phyloP scores from a whole-genome alignment of 2,113 vertebrate species.

The Tympanuchus pallidicinctus region DNA sequence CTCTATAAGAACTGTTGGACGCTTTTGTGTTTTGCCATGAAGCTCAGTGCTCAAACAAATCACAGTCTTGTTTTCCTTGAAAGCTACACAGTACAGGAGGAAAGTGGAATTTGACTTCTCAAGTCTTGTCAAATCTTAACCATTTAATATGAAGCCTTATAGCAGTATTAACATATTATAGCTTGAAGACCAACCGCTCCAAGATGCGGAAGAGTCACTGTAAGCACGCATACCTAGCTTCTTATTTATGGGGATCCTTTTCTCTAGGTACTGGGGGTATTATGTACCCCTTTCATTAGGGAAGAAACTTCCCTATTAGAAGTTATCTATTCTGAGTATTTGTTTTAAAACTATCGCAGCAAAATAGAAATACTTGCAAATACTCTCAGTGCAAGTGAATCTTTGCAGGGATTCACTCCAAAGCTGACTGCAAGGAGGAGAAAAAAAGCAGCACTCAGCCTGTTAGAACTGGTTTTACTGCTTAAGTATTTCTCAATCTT shows the following conservation, averaged over 20 bases:
- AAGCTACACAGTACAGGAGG: background rate
- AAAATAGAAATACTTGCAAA: background rate
- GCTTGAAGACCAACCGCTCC: background rate
- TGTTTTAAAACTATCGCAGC: background rate
- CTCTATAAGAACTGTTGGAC: background rate
- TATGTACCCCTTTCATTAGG: background rate
- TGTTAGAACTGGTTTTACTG: background rate
- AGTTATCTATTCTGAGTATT: background rate
- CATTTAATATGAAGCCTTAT: background rate
- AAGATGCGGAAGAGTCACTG: background rate
- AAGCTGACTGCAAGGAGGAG: background rate
- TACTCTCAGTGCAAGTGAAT: background rate
- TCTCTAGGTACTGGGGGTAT: background rate
- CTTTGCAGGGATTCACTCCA: background rate
- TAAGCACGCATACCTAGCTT: background rate
- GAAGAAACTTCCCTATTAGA: background rate
- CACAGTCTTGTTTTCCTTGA: background rate
- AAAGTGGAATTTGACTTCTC: background rate
- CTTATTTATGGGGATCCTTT: background rate
- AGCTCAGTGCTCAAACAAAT: background rate
- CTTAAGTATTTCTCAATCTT: slow-evolving; percentile 20
- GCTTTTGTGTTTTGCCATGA: background rate
- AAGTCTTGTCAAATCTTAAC: background rate
- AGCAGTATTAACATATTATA: background rate
- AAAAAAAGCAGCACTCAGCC: background rate